Evolutionary conservation across 2,888 invertebrate genomes (phyloP), one percentile per base, ranked within the genome.

Genomic region (Invenusta paracnida): DNA sequence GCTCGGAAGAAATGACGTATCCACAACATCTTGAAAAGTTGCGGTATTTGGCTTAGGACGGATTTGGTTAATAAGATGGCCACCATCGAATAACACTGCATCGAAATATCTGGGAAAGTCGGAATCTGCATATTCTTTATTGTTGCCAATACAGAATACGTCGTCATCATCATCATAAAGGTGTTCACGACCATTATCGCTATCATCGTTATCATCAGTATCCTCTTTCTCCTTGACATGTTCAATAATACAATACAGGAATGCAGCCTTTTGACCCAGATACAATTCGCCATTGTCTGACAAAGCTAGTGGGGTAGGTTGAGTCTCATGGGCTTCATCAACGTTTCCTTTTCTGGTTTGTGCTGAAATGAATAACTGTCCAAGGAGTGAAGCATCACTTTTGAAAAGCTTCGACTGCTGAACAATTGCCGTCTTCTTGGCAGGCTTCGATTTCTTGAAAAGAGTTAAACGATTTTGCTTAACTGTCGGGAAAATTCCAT

Each of bases 1-100:
- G 73, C 11, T 73, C 73, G 73, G 73, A 73, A 73, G 73, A 73
- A 73, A 73, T 73, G 73, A 73, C 73, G 27, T 73, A 73, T 73
- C 73, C 73, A 73, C 73, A 73, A 73, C 5, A 73, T 73, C 73
- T 73, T 48, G 48, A 48, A 48, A 48, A 48, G 48, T 48, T 48
- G 48, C 5, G 48, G 73, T 23, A 73, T 73, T 73, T 48, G 48
- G 48, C 48, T 48, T 48, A 48, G 48, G 48, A 48, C 48, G 48
- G 48, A 48, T 48, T 48, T 48, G 48, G 48, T 48, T 5, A 48
- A 48, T 48, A 48, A 11, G 48, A 48, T 48, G 48, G 48, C 48
- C 48, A 48, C 48, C 48, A 48, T 48, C 48, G 48, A 48, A 48
- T 48, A 48, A 17, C 48, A 48, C 48, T 48, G 48, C 48, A 48